Percentiles rank a stretch among this genome's conserved stretches.
Evolutionary conservation across 2,797 vertebrate genomes (phyloP).

Genomic region (Cirrhinus molitorella): DNA sequence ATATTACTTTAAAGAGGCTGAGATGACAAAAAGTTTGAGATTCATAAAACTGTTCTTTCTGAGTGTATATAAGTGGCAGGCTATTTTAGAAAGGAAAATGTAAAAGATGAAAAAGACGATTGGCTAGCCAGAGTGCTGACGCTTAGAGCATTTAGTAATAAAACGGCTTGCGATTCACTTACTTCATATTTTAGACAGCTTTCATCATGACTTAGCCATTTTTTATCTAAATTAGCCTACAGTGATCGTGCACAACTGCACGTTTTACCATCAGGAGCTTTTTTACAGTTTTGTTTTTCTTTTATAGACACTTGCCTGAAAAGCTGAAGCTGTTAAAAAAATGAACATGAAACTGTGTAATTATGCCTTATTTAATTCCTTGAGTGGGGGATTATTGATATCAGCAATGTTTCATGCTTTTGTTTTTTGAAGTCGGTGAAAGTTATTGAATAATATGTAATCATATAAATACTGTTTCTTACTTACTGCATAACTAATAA

Average conservation of each 20-base stretch:
- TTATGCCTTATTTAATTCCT: background rate
- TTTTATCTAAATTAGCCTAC: background rate
- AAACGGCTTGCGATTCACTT: background rate
- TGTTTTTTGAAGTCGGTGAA: background rate
- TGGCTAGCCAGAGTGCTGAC: background rate
- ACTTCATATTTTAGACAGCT: no score
- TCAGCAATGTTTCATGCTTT: background rate
- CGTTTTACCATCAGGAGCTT: background rate
- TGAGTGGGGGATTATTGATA: background rate
- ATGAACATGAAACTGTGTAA: background rate
- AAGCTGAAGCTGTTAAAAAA: no score
- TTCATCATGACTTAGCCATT: rapidly evolving
- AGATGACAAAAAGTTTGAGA: no score
- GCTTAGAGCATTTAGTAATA: background rate
- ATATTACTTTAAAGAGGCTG: no score
- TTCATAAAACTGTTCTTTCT: no score
- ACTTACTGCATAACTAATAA: no score
- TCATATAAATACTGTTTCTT: no score
- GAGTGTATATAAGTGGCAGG: no score
- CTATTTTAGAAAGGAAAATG: no score
- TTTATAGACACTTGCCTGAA: background rate
- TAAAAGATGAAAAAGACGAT: no score
- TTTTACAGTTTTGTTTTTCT: background rate
- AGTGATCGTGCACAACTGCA: background rate
- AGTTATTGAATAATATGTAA: no score